These are phyloP conservation scores for Trachelus iudaicus DNA, from an alignment of 2,888 invertebrate species.

Conservation along the genomic window DNA sequence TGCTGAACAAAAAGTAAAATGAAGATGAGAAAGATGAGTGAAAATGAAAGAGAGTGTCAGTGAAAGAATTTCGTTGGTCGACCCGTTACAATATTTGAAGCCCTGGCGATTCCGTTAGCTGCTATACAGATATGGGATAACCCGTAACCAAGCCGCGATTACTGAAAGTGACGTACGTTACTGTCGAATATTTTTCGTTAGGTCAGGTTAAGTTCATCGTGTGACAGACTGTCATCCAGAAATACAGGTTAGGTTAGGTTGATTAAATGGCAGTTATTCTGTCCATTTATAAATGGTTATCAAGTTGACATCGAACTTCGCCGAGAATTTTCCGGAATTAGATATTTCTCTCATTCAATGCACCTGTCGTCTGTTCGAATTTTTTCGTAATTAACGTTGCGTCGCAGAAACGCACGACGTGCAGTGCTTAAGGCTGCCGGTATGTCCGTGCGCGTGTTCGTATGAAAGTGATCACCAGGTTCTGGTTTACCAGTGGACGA, in stretches of 20 bases:
- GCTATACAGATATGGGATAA: neutral
- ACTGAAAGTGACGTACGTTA: neutral
- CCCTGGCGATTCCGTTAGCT: neutral
- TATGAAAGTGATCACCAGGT: neutral
- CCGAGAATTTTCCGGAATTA: neutral
- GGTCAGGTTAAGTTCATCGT: neutral
- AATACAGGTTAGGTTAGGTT: neutral
- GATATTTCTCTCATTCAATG: neutral
- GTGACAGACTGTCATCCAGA: neutral
- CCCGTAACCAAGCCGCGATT: neutral
- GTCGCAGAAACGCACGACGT: neutral
- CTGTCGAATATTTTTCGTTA: neutral
- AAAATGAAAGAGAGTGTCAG: neutral
- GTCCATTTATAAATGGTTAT: neutral
- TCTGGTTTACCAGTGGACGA: slow-evolving; percentile 5
- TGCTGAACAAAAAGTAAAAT: neutral
- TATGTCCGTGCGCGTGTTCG: neutral
- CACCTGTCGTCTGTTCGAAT: neutral
- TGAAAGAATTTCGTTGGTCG: neutral
- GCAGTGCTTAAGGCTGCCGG: neutral
- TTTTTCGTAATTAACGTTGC: neutral
- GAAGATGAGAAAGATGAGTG: neutral
- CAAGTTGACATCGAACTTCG: neutral
- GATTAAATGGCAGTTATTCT: neutral
- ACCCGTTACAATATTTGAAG: neutral